Percentiles rank a stretch among this genome's conserved stretches.
These are phyloP conservation scores for Cancer borealis DNA, from an alignment of 2,888 invertebrate genomes.

Conservation along the genomic window DNA sequence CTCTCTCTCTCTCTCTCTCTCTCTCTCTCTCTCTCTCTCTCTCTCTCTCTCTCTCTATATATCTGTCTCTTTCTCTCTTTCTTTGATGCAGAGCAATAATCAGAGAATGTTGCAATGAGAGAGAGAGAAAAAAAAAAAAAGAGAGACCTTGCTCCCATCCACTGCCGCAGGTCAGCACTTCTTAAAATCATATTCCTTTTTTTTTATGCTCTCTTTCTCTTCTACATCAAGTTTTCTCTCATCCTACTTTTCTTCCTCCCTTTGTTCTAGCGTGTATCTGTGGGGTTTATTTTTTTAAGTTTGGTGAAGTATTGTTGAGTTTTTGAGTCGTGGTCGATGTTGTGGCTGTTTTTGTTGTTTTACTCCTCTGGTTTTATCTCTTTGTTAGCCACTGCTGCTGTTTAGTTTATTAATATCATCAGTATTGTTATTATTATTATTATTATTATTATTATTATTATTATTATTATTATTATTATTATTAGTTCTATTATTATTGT, in stretches of 20 bases:
- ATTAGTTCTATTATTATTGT: neutral
- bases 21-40: conserved; percentile 24
- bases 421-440: neutral
- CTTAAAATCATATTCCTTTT: neutral
- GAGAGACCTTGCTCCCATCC: neutral
- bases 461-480: too few relatives aligned
- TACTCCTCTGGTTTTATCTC: neutral
- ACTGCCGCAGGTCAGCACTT: neutral
- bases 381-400: neutral
- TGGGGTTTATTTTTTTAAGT: neutral
- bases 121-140: neutral
- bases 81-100: neutral
- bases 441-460: neutral
- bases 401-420: neutral
- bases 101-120: neutral
- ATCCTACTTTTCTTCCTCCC: neutral
- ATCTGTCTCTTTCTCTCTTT: neutral
- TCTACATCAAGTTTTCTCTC: neutral
- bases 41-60: neutral
- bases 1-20: conserved; percentile 29
- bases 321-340: conserved; percentile 13
- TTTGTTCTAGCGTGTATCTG: neutral
- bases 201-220: neutral
- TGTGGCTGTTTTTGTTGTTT: neutral
- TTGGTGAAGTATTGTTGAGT: neutral